Evolutionary conservation across 2,797 vertebrate genomes (phyloP).

Genomic region (Sparidentex hasta): DNA sequence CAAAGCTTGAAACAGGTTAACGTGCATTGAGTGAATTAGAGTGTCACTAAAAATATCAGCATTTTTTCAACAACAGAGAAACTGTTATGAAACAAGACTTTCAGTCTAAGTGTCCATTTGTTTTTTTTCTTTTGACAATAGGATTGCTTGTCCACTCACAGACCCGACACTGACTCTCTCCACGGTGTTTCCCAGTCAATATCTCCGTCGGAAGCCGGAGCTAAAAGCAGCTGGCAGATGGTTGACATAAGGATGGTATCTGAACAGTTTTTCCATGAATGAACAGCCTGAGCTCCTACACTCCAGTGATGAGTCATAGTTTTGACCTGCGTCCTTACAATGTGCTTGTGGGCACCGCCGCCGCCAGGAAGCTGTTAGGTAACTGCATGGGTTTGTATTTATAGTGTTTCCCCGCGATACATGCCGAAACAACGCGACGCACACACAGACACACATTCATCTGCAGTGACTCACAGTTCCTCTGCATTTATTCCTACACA

Average conservation of each 20-base stretch:
- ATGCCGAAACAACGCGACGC: not conserved
- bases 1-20: not conserved
- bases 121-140: no score
- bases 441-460: slow-evolving; percentile 1
- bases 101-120: no score
- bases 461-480: slow-evolving; percentile 17
- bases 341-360: slow-evolving; percentile 40
- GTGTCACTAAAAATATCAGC: not conserved
- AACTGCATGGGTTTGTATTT: slow-evolving; percentile 54
- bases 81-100: no score
- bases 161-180: not conserved
- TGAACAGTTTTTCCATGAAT: slow-evolving; percentile 70
- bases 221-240: slow-evolving; percentile 6
- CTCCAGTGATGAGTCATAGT: slow-evolving; percentile 71
- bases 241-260: slow-evolving; percentile 25
- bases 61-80: not conserved
- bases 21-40: not conserved
- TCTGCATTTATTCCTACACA: not conserved
- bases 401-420: slow-evolving; percentile 30
- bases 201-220: not conserved
- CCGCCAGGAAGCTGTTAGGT: slow-evolving; percentile 49
- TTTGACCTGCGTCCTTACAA: slow-evolving; percentile 52
- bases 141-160: not conserved
- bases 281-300: slow-evolving; percentile 65
- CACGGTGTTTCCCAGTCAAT: not conserved